Percentiles rank a stretch among this genome's conserved stretches.
phyloP scores from a whole-genome alignment of 2,797 vertebrate genomes.

The Syngnathus rostellatus region DNA sequence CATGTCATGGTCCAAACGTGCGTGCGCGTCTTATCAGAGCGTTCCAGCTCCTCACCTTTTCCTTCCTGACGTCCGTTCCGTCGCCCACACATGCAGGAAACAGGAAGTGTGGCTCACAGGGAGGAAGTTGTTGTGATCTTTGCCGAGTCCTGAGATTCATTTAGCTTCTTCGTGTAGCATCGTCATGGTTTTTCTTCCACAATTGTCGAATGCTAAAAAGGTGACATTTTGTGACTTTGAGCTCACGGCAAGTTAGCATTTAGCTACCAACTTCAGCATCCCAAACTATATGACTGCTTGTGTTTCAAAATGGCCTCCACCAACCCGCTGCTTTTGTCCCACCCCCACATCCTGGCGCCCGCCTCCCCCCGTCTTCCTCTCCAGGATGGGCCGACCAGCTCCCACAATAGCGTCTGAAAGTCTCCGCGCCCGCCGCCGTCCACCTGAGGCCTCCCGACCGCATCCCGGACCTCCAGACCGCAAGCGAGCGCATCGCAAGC shows the following conservation, averaged over 20 bases:
- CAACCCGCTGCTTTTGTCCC: conserved; percentile 15
- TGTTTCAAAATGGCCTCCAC: conserved; percentile 13
- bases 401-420: conserved; percentile 50
- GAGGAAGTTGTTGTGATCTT: conserved; percentile 53
- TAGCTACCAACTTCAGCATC: background rate
- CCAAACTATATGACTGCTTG: background rate
- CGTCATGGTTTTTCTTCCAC: conserved; percentile 23
- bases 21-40: conserved; percentile 47
- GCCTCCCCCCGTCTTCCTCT: conserved; percentile 25
- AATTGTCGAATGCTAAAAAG: background rate
- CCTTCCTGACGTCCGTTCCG: conserved; percentile 61
- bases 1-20: background rate
- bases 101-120: conserved; percentile 56
- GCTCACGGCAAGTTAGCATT: background rate
- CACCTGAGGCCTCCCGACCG: background rate
- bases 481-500: conserved; percentile 16
- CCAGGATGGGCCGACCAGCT: conserved; percentile 64
- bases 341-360: conserved; percentile 31
- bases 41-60: conserved; percentile 49
- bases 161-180: conserved; percentile 20
- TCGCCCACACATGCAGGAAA: conserved; percentile 55
- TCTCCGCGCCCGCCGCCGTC: conserved; percentile 11
- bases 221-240: background rate
- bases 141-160: conserved; percentile 21
- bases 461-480: background rate